Percentiles rank a stretch among this genome's conserved stretches.
phyloP scores from a whole-genome alignment of 2,888 invertebrate genomes.

The Acrobasis suavella region DNA sequence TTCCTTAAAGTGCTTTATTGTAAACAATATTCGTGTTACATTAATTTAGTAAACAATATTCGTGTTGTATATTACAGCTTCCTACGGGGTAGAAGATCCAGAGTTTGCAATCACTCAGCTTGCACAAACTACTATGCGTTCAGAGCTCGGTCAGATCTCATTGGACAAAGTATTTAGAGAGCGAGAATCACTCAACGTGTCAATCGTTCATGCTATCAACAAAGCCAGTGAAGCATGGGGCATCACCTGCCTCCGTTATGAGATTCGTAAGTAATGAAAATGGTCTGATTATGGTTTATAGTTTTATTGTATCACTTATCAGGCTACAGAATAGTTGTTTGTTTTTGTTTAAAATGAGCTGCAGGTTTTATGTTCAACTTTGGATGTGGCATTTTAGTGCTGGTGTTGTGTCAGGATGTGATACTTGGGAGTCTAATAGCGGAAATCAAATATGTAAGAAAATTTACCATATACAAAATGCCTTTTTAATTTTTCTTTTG shows the following conservation, averaged over 20 bases:
- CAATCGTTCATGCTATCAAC: constrained; percentile 97
- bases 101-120: constrained; percentile 99
- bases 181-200: constrained; percentile 96
- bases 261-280: constrained; percentile 66
- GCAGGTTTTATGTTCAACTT: constrained; percentile 22
- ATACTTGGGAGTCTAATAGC: background rate
- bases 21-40: background rate
- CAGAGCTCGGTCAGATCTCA: constrained; percentile 98
- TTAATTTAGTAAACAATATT: background rate
- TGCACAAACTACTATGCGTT: constrained; percentile 99
- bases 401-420: constrained; percentile 1
- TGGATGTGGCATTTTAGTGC: constrained; percentile 16
- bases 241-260: constrained; percentile 94
- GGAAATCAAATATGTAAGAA: constrained; percentile 8
- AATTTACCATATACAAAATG: no score
- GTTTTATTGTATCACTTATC: background rate
- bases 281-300: background rate
- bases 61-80: constrained; percentile 75
- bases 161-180: constrained; percentile 98
- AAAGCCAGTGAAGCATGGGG: constrained; percentile 99
- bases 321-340: background rate
- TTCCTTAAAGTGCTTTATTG: no score
- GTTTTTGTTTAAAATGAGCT: background rate
- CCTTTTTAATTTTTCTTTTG: no score
- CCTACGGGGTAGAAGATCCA: constrained; percentile 99